A percentile compares a stretch with the other conserved stretches of the same genome.
These are phyloP conservation scores for Rhea americana DNA, from an alignment of 2,113 vertebrate genomes.

Conservation along the genomic window DNA sequence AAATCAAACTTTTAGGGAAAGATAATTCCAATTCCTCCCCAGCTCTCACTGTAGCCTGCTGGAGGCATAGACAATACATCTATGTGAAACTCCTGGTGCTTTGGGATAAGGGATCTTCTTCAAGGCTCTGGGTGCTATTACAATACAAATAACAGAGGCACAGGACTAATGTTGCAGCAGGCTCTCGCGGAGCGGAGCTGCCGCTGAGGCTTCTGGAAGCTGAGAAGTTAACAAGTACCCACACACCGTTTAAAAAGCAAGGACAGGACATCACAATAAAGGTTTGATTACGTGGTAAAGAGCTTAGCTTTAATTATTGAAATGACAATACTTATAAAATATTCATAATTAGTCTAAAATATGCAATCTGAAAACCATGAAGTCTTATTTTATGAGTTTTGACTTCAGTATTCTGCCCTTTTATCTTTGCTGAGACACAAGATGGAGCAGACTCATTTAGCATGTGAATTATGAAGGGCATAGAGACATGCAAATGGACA, in stretches of 20 bases:
- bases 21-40: background rate
- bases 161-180: background rate
- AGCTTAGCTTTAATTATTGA: background rate
- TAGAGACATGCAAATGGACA: background rate
- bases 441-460: background rate
- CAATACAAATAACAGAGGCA: background rate
- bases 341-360: background rate
- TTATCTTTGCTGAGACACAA: background rate
- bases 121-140: background rate
- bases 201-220: background rate
- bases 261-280: background rate
- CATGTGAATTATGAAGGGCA: background rate
- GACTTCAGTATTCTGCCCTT: background rate
- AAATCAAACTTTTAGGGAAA: background rate
- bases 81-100: background rate
- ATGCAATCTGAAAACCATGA: background rate
- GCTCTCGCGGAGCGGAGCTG: background rate
- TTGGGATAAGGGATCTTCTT: background rate
- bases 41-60: background rate
- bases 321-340: background rate
- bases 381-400: background rate
- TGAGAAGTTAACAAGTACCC: background rate
- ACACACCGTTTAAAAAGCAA: background rate
- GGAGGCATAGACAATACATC: background rate
- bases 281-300: background rate